Evolutionary conservation across 2,797 vertebrate species (phyloP), one percentile per base, ranked within the genome.

Genomic region (Scarus forsteni): DNA sequence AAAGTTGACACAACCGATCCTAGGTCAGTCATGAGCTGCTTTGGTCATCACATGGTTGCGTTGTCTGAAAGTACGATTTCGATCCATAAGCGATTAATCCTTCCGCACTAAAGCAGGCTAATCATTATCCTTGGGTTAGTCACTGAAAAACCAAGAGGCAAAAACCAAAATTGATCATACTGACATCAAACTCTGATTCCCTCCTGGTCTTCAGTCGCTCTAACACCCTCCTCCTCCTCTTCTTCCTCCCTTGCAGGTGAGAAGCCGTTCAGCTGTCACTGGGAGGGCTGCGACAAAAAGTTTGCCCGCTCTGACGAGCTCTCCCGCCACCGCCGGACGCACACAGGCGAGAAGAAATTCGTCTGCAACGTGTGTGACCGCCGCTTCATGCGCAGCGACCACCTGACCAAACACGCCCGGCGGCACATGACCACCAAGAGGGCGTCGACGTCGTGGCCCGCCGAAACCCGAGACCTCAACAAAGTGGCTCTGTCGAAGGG

Each of bases 291-390:
- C 1, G 96, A 98, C 70, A 99, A 98, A 66, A 97, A 95, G 76
- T 99, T 99, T 34, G 98, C 98, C 0, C 96, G 98, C 46, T 99
- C 98, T 0, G 98, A 99, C 3, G 98, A 99, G 69, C 96, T 99
- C 9, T 99, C 98, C 0, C 96, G 98, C 14, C 98, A 99, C 83
- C 97, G 97, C 4, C 87, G 98, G 6, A 99, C 98, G 0, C 98
- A 99, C 93, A 99, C 98, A 0, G 98, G 98, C 0, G 98, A 99
- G 88, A 99, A 99, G 92, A 98, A 97, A 85, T 99, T 99, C 0
- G 96, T 89, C 0, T 99, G 98, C 60, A 94, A 92, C 0, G 95
- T 96, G 74, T 99, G 98, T 0, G 97, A 96, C 14, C 96, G 98
- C 0, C 96, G 98, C 60, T 99, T 99, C 92, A 99, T 99, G 98